Percentiles rank a stretch among this genome's conserved stretches.
These are phyloP conservation scores for Catharus minimus DNA, from an alignment of 2,113 vertebrate genomes.

Conservation along the genomic window DNA sequence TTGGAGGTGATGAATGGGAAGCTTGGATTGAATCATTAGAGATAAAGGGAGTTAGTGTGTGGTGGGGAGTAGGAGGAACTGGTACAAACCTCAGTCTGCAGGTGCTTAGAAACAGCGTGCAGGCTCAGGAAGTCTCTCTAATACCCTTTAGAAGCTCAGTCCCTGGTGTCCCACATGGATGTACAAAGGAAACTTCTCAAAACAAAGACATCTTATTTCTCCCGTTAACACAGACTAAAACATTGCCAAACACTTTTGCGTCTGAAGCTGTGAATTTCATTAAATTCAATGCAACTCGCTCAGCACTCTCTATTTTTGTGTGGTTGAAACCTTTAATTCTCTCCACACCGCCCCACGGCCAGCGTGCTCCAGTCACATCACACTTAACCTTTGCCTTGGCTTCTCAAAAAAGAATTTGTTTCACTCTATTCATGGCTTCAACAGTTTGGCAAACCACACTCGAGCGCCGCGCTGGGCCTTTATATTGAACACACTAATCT, in stretches of 20 bases:
- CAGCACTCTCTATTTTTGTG: conserved; percentile 52
- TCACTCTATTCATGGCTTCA: conserved; percentile 75
- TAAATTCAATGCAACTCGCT: conserved; percentile 56
- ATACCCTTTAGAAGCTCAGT: background rate
- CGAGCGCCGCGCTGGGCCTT: conserved; percentile 69
- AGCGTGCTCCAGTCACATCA: conserved; percentile 75
- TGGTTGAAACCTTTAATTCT: conserved; percentile 64
- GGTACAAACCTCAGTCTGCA: background rate
- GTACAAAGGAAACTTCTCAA: conserved; percentile 28
- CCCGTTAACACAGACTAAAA: conserved; percentile 13
- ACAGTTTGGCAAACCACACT: conserved; percentile 77
- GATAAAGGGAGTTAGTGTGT: conserved; percentile 2
- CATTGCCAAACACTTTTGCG: background rate
- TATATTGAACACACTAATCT: conserved; percentile 81
- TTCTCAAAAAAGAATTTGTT: conserved; percentile 77
- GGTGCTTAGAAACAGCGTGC: background rate
- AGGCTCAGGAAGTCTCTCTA: conserved; percentile 30
- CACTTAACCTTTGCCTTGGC: conserved; percentile 82
- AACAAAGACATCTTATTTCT: conserved; percentile 42
- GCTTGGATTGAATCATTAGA: background rate
- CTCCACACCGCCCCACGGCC: background rate
- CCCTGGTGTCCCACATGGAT: background rate
- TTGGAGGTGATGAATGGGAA: conserved; percentile 7
- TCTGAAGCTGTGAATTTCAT: conserved; percentile 54
- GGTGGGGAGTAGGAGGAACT: background rate